Percentiles rank a stretch among this genome's conserved stretches.
Evolutionary conservation across 2,797 vertebrate genomes (phyloP).

Genomic region (Microhierax caerulescens): DNA sequence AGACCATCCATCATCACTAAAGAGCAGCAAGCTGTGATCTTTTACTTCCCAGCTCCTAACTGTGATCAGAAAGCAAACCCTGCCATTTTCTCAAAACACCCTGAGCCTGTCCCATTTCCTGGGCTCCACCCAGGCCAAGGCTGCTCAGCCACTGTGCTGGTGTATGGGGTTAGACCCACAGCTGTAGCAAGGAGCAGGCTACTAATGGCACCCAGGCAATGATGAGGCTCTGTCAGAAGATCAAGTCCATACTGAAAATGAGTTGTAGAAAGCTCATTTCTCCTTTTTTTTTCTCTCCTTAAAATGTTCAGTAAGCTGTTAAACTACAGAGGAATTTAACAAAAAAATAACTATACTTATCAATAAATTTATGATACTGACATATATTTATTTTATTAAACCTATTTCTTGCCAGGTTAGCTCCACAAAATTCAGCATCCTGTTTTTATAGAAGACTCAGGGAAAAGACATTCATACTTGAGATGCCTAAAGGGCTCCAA

Average conservation of each 20-base stretch:
- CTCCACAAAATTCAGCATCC: conserved; percentile 10
- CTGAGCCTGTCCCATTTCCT: background rate
- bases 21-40: background rate
- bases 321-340: background rate
- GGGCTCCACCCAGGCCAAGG: background rate
- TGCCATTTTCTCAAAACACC: background rate
- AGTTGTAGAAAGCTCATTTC: background rate
- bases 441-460: conserved; percentile 32
- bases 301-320: background rate
- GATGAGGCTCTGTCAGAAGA: background rate
- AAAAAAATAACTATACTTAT: background rate
- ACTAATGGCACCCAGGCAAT: background rate
- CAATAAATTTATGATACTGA: background rate
- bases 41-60: background rate
- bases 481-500: conserved; percentile 54
- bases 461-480: conserved; percentile 51
- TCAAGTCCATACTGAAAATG: background rate
- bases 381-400: conserved; percentile 23
- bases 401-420: conserved; percentile 14
- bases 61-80: conserved; percentile 3
- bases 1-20: background rate
- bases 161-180: background rate
- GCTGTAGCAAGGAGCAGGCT: background rate
- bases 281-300: background rate
- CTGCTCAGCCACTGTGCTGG: background rate